Conservation (phyloP, 2,797 vertebrate species). For the Lacerta viridis region DNA sequence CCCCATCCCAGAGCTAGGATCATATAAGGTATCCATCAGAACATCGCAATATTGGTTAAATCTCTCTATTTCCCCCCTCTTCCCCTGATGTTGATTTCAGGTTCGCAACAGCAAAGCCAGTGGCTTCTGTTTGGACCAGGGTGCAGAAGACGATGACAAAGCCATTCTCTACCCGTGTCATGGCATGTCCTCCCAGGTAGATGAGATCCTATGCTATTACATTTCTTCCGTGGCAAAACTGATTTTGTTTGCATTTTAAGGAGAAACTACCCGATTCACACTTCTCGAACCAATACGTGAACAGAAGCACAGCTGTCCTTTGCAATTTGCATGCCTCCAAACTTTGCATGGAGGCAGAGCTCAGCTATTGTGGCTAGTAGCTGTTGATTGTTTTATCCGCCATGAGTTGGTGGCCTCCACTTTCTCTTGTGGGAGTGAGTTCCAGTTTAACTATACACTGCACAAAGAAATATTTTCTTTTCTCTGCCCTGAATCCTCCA, state of each 20-base stretch:
- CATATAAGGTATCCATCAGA: neutral
- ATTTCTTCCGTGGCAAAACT: neutral
- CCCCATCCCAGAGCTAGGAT: neutral
- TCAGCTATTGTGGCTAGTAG: no score
- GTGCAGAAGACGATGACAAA: slow-evolving; percentile 94
- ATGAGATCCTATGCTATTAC: neutral
- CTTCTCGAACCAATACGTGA: no score
- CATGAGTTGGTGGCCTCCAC: no score
- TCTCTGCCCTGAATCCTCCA: no score
- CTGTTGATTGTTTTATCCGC: no score
- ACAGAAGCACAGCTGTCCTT: no score
- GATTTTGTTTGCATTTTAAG: neutral
- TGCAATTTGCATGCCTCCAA: no score
- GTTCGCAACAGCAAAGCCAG: slow-evolving; percentile 98
- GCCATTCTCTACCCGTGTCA: slow-evolving; percentile 98
- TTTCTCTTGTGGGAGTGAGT: no score
- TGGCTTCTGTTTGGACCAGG: slow-evolving; percentile 97
- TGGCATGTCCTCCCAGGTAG: slow-evolving; percentile 98
- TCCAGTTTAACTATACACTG: no score
- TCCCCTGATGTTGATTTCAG: slow-evolving; percentile 68
- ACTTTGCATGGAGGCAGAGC: no score
- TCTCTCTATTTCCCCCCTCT: neutral
- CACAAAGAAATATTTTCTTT: no score
- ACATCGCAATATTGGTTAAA: neutral
- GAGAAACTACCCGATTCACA: no score